Conservation (phyloP, 2,113 vertebrate species). For the Morone chrysops region DNA sequence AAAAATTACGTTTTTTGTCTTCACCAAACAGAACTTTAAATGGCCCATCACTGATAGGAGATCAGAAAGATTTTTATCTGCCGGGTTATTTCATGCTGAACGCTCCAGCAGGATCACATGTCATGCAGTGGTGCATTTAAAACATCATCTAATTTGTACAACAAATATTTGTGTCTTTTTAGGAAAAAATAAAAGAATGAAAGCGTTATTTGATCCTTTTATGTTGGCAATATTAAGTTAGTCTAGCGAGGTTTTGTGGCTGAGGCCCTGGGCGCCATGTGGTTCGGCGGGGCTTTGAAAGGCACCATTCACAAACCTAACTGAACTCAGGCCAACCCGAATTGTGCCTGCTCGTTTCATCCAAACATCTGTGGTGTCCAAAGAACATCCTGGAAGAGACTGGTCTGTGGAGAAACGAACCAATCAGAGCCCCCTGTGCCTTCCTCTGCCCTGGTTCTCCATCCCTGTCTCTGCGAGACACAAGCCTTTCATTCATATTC, state of each 20-base stretch:
- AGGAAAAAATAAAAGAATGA: slow-evolving; percentile 3
- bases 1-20: slow-evolving; percentile 44
- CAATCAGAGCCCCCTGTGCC: slow-evolving; percentile 49
- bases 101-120: slow-evolving; percentile 14
- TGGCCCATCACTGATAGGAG: not conserved
- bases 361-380: slow-evolving; percentile 74
- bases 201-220: slow-evolving; percentile 32
- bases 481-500: slow-evolving; percentile 64
- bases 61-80: slow-evolving; percentile 28
- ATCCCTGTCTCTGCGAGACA: slow-evolving; percentile 52
- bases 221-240: slow-evolving; percentile 31
- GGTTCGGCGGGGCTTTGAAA: slow-evolving; percentile 62
- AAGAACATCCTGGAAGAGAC: slow-evolving; percentile 71
- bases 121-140: slow-evolving; percentile 7
- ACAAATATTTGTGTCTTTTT: slow-evolving; percentile 34
- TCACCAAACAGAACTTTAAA: slow-evolving; percentile 40
- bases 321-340: slow-evolving; percentile 55
- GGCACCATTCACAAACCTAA: slow-evolving; percentile 43
- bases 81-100: slow-evolving; percentile 14
- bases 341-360: slow-evolving; percentile 56
- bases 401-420: slow-evolving; percentile 51
- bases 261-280: slow-evolving; percentile 50
- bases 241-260: slow-evolving; percentile 31
- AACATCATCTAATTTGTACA: slow-evolving; percentile 37
- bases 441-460: slow-evolving; percentile 42